Conservation (phyloP, 2,797 vertebrate species). For the Anguilla marmorata region DNA sequence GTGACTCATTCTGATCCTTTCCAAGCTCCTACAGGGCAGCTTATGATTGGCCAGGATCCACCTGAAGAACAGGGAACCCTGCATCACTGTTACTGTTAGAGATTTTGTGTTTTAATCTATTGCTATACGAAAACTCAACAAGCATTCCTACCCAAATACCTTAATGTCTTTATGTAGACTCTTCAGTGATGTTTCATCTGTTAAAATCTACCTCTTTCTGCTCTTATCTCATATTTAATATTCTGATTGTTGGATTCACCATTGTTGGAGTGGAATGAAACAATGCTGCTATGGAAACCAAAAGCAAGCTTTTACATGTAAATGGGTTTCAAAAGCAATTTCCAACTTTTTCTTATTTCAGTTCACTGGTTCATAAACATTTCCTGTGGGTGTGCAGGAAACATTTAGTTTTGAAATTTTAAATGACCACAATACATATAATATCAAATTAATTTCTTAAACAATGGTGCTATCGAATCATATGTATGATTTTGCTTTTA, state of each 20-base stretch:
- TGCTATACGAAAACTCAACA: not conserved
- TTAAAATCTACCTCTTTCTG: not conserved
- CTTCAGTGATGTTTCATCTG: not conserved
- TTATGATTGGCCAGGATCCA: not conserved
- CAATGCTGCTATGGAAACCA: conserved; percentile 15
- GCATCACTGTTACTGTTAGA: not conserved
- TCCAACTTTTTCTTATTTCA: not conserved
- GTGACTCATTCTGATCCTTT: not conserved
- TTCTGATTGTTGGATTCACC: not conserved
- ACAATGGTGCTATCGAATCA: not conserved
- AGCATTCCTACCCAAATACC: not conserved
- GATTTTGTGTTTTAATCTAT: not conserved
- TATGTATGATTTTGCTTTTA: not conserved
- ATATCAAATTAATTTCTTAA: not conserved
- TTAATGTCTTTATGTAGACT: not conserved
- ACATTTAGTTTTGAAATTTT: not conserved
- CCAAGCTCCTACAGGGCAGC: not conserved
- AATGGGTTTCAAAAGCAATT: not conserved
- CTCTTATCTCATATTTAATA: conserved; percentile 4
- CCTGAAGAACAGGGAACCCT: not conserved
- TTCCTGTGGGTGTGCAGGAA: not conserved
- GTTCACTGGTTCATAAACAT: conserved; percentile 5
- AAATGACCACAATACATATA: not conserved
- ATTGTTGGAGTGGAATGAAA: not conserved
- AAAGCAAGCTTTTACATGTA: not conserved